Evolutionary conservation across 2,888 invertebrate species (phyloP), one percentile per base, ranked within the genome.

Genomic region (Dastarcus helophoroides): DNA sequence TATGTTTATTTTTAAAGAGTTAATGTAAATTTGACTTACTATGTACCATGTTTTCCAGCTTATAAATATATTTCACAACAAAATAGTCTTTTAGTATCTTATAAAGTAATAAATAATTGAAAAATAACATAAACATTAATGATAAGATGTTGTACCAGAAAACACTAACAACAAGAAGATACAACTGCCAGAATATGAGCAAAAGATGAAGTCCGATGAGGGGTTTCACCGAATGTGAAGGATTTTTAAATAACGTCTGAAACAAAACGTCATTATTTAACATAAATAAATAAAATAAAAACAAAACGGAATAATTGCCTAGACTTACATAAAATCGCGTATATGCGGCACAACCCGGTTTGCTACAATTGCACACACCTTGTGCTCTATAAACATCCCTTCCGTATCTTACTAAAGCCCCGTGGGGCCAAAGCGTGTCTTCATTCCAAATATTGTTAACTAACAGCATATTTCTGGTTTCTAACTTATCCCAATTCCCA

Each of bases 111-210:
- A 85, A 83, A 62, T 93, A 91, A 61, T 93, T 94, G 39, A 85
- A 84, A 53, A 91, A 79, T 17, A 93, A 71, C 26, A 95, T 67
- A 36, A 91, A 70, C 3, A 86, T 76, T 47, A 91, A 70, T 2
- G 93, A 84, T 26, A 94, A 59, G 36, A 91, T 76, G 56, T 89
- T 83, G 63, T 93, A 86, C 95, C 95, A 97, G 46, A 90, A 83
- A 21, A 76, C 71, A 9, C 82, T 79, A 40, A 82, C 73, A 45
- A 85, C 70, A 7, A 95, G 64, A 16, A 89, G 67, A 30, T 79
- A 71, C 35, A 95, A 66, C 60, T 93, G 86, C 26, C 81, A 68
- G 1, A 79, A 56, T 26, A 94, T 76, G 14, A 84, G 62, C 1
- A 71, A 61, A 2, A 77, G 59, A 48, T 85, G 83, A 10, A 88